Conservation (phyloP, 2,113 vertebrate species). For the Trinectes maculatus region DNA sequence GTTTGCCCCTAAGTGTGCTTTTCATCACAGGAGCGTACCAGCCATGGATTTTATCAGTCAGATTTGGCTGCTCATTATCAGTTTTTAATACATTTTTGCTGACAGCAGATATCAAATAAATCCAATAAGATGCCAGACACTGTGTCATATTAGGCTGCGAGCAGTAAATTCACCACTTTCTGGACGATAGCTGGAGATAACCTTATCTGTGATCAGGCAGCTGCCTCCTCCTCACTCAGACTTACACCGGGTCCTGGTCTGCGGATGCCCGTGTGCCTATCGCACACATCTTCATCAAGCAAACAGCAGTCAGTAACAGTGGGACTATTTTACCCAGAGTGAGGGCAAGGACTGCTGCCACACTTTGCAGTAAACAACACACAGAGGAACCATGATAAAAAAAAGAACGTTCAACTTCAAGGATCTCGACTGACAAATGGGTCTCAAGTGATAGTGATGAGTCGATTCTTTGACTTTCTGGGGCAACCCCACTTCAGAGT, state of each 20-base stretch:
- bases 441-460: too few relatives aligned
- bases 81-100: not conserved
- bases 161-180: not conserved
- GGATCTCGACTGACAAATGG: too few relatives aligned
- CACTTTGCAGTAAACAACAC: not conserved
- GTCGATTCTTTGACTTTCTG: not conserved
- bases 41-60: too few relatives aligned
- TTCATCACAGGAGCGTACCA: not conserved
- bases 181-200: not conserved
- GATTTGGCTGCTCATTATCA: too few relatives aligned
- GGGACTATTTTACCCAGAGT: not conserved
- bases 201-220: not conserved
- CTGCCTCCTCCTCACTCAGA: not conserved
- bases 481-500: not conserved
- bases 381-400: not conserved
- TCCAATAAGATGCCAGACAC: not conserved
- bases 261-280: not conserved
- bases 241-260: not conserved
- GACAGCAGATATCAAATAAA: not conserved
- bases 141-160: not conserved
- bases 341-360: too few relatives aligned
- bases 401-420: not conserved
- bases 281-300: not conserved
- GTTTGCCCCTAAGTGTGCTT: constrained; percentile 1
- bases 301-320: not conserved